Conservation (phyloP, 2,797 vertebrate genomes). For the Labeo calbasu region DNA sequence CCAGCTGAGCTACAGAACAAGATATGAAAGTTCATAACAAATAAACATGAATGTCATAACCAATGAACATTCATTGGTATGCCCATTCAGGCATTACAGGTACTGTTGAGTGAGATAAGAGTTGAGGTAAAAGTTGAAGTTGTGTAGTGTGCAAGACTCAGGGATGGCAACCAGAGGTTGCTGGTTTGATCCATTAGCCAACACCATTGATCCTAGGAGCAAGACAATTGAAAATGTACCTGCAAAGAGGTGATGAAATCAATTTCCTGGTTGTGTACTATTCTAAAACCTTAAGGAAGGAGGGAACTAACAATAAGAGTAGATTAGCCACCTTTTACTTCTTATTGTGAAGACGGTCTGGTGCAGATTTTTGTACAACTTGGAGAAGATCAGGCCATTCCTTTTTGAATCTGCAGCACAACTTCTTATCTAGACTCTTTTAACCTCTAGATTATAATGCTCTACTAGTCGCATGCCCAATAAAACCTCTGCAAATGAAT, state of each 20-base stretch:
- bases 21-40: slow-evolving; percentile 18
- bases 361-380: background rate
- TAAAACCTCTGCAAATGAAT: background rate
- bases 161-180: background rate
- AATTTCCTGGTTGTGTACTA: background rate
- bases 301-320: background rate
- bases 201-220: background rate
- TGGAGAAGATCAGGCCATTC: background rate
- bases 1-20: slow-evolving; percentile 4
- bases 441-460: background rate
- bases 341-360: background rate
- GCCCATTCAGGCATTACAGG: slow-evolving; percentile 6
- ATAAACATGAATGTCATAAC: background rate
- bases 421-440: background rate
- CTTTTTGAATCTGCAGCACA: background rate
- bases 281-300: background rate
- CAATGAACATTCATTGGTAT: background rate
- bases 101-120: slow-evolving; percentile 20
- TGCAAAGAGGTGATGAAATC: too few species aligned
- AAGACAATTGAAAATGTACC: background rate
- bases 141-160: background rate
- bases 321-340: background rate
- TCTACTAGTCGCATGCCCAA: background rate
- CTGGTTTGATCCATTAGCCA: background rate
- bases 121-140: slow-evolving; percentile 1